A percentile compares a stretch with the other conserved stretches of the same genome.
phyloP scores from a whole-genome alignment of 2,113 vertebrate genomes.

The Bos javanicus region DNA sequence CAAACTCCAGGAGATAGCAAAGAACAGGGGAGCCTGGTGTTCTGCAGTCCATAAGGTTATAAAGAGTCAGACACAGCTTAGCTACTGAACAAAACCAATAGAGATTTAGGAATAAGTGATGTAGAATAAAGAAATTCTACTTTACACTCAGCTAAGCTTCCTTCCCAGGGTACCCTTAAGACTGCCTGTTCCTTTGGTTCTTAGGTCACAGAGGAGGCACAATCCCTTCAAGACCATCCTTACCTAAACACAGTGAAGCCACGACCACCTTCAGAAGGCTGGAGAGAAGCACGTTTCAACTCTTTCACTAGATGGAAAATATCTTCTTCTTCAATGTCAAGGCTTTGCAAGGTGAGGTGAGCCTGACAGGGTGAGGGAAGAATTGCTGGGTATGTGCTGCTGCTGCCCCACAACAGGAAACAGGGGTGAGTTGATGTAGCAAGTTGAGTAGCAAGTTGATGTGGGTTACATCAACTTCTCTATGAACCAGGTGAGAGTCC shows the following conservation, averaged over 20 bases:
- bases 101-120: neutral
- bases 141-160: neutral
- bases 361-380: too few relatives aligned
- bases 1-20: neutral
- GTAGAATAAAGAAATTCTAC: neutral
- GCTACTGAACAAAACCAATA: neutral
- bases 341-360: too few relatives aligned
- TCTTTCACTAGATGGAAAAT: too few relatives aligned
- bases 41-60: neutral
- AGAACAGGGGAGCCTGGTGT: neutral
- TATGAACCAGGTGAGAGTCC: too few relatives aligned
- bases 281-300: neutral
- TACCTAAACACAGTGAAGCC: neutral
- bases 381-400: too few relatives aligned
- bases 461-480: too few relatives aligned
- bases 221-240: neutral
- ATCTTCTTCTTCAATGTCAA: too few relatives aligned
- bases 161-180: neutral
- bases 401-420: too few relatives aligned
- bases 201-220: neutral
- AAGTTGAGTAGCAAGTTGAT: too few relatives aligned
- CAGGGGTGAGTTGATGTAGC: too few relatives aligned
- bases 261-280: neutral
- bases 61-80: neutral
- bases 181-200: neutral